Conservation (phyloP, 2,797 vertebrate species). For the Melanotaenia boesemani region DNA sequence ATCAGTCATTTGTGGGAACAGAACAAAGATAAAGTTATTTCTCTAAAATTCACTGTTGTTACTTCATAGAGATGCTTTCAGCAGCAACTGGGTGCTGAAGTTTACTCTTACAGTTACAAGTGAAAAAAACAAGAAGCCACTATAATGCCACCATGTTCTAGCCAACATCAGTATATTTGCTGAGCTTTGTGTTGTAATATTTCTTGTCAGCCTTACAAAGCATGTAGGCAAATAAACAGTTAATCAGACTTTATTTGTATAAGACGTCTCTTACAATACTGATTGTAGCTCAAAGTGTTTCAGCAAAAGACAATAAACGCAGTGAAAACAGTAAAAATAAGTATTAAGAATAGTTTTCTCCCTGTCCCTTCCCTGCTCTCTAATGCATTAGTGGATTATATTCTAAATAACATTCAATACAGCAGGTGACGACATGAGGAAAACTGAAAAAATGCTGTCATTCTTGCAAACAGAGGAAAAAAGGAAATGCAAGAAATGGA, state of each 20-base stretch:
- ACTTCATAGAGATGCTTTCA: not conserved
- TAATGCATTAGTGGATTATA: too few relatives aligned
- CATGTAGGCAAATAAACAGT: not conserved
- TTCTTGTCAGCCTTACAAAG: not conserved
- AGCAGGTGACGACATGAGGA: too few relatives aligned
- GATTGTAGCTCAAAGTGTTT: not conserved
- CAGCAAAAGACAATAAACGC: not conserved
- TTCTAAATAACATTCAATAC: too few relatives aligned
- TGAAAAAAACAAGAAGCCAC: not conserved
- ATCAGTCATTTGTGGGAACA: constrained; percentile 1
- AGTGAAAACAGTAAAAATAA: not conserved
- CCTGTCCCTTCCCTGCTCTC: not conserved
- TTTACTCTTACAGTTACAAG: not conserved
- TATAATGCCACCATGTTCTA: not conserved
- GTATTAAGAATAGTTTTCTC: too few relatives aligned
- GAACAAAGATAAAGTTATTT: constrained; percentile 17
- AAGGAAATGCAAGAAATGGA: too few relatives aligned
- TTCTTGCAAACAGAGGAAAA: too few relatives aligned
- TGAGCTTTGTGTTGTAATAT: not conserved
- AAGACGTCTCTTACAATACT: not conserved
- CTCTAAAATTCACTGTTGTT: constrained; percentile 15
- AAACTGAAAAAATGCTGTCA: too few relatives aligned
- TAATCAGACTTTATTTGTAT: not conserved
- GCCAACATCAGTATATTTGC: not conserved
- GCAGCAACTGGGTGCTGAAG: not conserved